Base-by-base conservation (phyloP, 2,797 vertebrate genomes). In the Neosalanx taihuensis region DNA sequence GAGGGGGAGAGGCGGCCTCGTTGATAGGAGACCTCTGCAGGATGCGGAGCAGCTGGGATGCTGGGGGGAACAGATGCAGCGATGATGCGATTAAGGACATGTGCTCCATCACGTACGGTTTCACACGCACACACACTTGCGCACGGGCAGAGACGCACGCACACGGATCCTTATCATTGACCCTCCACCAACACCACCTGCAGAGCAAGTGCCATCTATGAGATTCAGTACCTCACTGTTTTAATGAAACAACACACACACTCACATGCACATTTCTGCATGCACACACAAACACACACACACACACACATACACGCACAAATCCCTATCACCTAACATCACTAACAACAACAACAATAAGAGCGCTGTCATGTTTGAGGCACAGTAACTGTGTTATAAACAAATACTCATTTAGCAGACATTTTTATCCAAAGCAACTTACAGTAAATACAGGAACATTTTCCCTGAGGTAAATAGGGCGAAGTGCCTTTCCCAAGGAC, bases 31-130 rank as follows among this genome's bases (percentile, higher is more conserved):
- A 65, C 6, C 5, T 75, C 67, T 79, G 68, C 64, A 26, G 70
- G 79, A 85, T 74, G 77, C 81, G 80, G 74, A 84, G 79, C 87
- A 88, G 86, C 81, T 88, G 80, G 5, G 72, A 69, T 68, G 70
- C 70, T 0, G 31, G 29, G 20, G n/a, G 68, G 46, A 58, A 79
- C 85, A 89, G 88, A 82, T 79, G 82, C 80, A 70, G 73, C 65
- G 76, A 85, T 87, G 84, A 88, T 85, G 76, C 78, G 76, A 90
- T 88, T 84, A 85, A 71, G 77, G 77, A 80, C 33, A 37, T 89
- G 84, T 57, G 76, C 75, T 77, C 59, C 29, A 73, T 84, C 87
- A 88, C 84, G 80, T 86, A 83, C 23, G 71, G 15, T n/a, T 17
- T 26, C 9, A 2, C 46, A 17, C 65, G 20, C 33, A 67, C 12